These are phyloP conservation scores for Diprion similis DNA, from an alignment of 1,140 invertebrate species.

Conservation along the genomic window DNA sequence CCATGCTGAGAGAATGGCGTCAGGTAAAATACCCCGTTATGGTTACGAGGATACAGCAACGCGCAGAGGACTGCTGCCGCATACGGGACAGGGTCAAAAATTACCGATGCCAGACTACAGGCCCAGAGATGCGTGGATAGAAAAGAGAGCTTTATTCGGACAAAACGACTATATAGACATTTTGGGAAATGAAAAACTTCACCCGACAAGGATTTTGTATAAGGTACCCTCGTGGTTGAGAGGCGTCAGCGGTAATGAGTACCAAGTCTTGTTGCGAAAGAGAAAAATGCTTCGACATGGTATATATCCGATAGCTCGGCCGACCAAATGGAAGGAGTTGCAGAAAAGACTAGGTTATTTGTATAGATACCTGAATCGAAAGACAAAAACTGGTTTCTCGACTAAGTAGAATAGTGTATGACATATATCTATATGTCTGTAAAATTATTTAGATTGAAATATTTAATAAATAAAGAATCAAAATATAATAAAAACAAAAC, in stretches of 20 bases:
- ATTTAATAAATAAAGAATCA: slow-evolving; percentile 22
- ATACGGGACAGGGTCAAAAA: slow-evolving; percentile 58
- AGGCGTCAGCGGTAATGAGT: slow-evolving; percentile 89
- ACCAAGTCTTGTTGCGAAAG: slow-evolving; percentile 79
- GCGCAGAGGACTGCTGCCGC: slow-evolving; percentile 73
- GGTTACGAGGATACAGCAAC: slow-evolving; percentile 75
- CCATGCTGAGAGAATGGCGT: slow-evolving; percentile 67
- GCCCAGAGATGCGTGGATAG: slow-evolving; percentile 76
- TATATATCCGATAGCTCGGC: slow-evolving; percentile 66
- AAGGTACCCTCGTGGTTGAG: slow-evolving; percentile 85
- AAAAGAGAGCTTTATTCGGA: slow-evolving; percentile 83
- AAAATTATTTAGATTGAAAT: slow-evolving; percentile 21
- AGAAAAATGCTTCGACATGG: slow-evolving; percentile 68
- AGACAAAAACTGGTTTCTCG: slow-evolving; percentile 72
- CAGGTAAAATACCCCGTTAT: slow-evolving; percentile 68
- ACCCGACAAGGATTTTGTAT: slow-evolving; percentile 84
- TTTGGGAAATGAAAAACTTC: slow-evolving; percentile 80
- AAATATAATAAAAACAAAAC: background rate
- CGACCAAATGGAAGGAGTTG: slow-evolving; percentile 79
- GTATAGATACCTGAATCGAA: slow-evolving; percentile 78
- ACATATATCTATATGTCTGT: slow-evolving; percentile 45
- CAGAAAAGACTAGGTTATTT: slow-evolving; percentile 76
- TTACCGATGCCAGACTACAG: slow-evolving; percentile 74
- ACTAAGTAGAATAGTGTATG: slow-evolving; percentile 48
- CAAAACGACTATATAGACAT: slow-evolving; percentile 98